Evolutionary conservation across 2,888 invertebrate genomes (phyloP), one percentile per base, ranked within the genome.

Genomic region (Xestobium rufovillosum): DNA sequence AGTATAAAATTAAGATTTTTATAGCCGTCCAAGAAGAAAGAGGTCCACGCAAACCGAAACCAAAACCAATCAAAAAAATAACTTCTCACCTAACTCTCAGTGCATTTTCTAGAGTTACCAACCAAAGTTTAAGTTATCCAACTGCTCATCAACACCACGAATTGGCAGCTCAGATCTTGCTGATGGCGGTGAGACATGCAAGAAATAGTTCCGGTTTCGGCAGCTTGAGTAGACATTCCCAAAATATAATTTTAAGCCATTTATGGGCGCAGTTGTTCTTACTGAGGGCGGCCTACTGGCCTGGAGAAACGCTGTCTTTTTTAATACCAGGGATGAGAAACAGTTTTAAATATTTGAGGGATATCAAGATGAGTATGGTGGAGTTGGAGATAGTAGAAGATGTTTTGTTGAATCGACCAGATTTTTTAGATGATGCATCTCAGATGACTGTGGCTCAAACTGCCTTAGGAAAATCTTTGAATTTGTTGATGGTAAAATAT

Each of bases 11-110:
- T 2, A 3, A 14, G 26, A 42, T 36, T 35, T 40, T 53, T 52
- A 28, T 51, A 83, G 87, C 88, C 11, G 88, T 88, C 0, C 88
- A 89, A 66, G 82, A 84, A 59, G 88, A 88, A 60, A 70, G 88
- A 36, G 88, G 88, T 1, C 88, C 88, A 0, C 67, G 87, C 37
- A 76, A 73, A 58, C 50, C 63, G 29, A 56, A 65, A 57, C 41
- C 47, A 25, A 42, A 43, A n/a, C 14, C 29, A 10, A 23, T 15
- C 33, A 27, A 28, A 31, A 15, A 27, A 41, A 25, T n/a, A 28
- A 36, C 29, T n/a, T 37, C 26, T 16, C 26, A 12, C 16, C 34
- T 4, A 10, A n/a, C 15, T 29, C 8, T 26, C 8, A 31, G 25
- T 15, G 13, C 17, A 4, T 35, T 36, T 30, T 26, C 33, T 13